Conservation (phyloP, 1,140 invertebrate genomes). For the Ips nitidus region DNA sequence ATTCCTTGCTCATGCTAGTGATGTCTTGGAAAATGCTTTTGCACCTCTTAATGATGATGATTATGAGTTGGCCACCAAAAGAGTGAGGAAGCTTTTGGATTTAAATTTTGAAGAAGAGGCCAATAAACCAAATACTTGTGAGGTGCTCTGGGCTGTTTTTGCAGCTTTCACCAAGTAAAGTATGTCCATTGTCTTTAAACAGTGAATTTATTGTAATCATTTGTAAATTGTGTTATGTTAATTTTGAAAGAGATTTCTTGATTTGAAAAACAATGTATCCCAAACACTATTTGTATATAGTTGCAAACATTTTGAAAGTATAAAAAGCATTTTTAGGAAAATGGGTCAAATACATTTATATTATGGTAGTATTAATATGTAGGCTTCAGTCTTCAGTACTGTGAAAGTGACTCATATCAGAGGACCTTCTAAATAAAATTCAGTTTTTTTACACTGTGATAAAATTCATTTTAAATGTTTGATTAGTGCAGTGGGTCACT, state of each 20-base stretch:
- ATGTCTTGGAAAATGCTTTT: conserved; percentile 99
- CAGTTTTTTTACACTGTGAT: conserved; percentile 31
- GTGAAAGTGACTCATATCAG: neutral
- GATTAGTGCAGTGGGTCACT: conserved; percentile 14
- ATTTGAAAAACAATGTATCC: neutral
- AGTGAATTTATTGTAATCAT: neutral
- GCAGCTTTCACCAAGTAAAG: conserved; percentile 96
- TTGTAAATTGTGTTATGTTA: conserved; percentile 23
- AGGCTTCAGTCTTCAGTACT: too few species aligned
- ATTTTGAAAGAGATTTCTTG: neutral
- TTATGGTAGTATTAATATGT: too few species aligned
- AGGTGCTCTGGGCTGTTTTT: conserved; percentile 98
- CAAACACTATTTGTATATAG: neutral
- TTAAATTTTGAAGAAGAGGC: conserved; percentile 95
- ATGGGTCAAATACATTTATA: too few species aligned
- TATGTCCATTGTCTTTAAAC: conserved; percentile 8
- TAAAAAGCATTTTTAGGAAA: too few species aligned
- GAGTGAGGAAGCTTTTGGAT: conserved; percentile 93
- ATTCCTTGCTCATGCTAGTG: conserved; percentile 95
- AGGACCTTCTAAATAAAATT: neutral
- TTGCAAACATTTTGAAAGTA: too few species aligned
- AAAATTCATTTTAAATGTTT: conserved; percentile 15
- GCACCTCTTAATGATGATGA: conserved; percentile 97
- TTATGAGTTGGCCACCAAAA: conserved; percentile 97
- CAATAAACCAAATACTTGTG: conserved; percentile 82